Base-by-base conservation (phyloP, 1,140 invertebrate species). In the Musca domestica region DNA sequence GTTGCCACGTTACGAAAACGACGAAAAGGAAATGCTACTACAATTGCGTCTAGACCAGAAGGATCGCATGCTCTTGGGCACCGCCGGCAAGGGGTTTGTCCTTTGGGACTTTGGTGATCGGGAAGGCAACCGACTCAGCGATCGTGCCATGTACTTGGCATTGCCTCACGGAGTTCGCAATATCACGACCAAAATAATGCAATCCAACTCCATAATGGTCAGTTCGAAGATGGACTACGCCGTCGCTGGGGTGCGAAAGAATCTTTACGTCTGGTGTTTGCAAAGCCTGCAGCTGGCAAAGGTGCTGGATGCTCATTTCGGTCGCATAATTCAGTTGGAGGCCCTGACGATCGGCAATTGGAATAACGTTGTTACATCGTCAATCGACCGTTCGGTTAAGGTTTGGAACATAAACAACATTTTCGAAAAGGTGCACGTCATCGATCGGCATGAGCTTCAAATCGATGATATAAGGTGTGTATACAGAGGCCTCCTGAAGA, bases 371-470 rank as follows among this genome's bases (percentile, higher is more conserved):
- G 93, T 98, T 34, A 97, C 96, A 0, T 98, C 96, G 0, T 98
- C 96, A 0, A 97, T 99, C 64, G 97, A 99, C 83, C 88, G 96
- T 70, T 96, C 95, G 1, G 96, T 99, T 1, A 98, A 99, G 86
- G 95, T 99, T 0, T 99, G 97, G 97, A 99, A 98, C 82, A 96
- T 99, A 68, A 96, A 98, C 78, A 98, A 99, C 78, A 98, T 99
- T 74, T 96, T 97, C 76, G 95, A 98, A 78, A 95, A 98, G 84
- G 95, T 98, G 3, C 93, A 98, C 80, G 92, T 94, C 17, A 96
- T 99, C 70, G 94, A 98, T 76, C 85, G 96, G 54, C 95, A 98
- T 79, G 97, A 99, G 79, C 84, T 98, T 58, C 95, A 96, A 74
- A 95, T 99, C 67, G 96, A 99, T 82, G 89, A 91, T 22, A 92